Evolutionary conservation across 2,113 vertebrate genomes (phyloP).

Genomic region (Pelecanoides urinatrix): DNA sequence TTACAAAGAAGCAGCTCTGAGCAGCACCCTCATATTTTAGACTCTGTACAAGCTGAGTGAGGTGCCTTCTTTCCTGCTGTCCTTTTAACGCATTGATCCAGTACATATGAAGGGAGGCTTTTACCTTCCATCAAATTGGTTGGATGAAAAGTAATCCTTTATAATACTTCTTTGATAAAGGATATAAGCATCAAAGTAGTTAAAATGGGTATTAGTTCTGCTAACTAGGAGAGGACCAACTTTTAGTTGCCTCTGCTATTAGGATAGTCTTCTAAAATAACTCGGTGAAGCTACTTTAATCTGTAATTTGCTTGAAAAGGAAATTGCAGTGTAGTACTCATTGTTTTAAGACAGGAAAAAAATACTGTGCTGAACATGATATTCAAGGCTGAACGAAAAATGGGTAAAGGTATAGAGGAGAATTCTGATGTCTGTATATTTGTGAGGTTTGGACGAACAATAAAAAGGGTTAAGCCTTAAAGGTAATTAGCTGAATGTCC

Average conservation of each 20-base stretch:
- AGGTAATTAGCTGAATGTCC: background rate
- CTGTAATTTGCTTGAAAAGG: background rate
- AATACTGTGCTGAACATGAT: background rate
- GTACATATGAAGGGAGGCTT: background rate
- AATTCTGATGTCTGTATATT: background rate
- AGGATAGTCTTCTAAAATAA: background rate
- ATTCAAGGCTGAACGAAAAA: background rate
- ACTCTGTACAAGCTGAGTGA: background rate
- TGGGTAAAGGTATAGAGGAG: background rate
- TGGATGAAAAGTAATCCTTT: background rate
- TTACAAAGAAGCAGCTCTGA: background rate
- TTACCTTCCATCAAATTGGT: fast-evolving
- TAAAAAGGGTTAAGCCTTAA: background rate
- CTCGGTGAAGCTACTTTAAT: background rate
- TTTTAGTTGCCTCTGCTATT: background rate
- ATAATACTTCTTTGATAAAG: background rate
- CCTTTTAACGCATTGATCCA: background rate
- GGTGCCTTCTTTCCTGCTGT: background rate
- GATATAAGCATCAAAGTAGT: background rate
- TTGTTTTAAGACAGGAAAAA: background rate
- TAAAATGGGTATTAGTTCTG: background rate
- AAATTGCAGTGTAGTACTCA: fast-evolving
- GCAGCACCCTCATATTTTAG: fast-evolving
- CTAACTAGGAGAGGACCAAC: background rate
- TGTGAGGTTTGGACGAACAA: background rate